Evolutionary conservation across 2,113 vertebrate genomes (phyloP).

Genomic region (Tautogolabrus adspersus): DNA sequence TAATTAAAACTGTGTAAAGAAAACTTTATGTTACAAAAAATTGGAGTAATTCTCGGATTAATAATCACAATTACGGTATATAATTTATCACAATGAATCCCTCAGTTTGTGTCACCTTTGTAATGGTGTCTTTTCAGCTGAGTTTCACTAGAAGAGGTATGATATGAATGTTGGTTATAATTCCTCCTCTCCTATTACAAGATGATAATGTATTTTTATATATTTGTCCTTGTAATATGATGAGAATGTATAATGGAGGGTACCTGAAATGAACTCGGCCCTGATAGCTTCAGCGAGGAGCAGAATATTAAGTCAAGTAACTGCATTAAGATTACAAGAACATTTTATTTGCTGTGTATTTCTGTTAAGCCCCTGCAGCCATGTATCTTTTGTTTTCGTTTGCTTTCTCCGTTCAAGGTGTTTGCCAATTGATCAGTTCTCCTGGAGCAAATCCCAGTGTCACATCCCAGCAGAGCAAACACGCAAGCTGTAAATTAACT

Average conservation of each 20-base stretch:
- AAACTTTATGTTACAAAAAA: not conserved
- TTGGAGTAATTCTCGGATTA: not conserved
- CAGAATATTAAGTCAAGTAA: constrained; percentile 51
- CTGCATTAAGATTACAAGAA: constrained; percentile 65
- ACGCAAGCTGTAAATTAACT: constrained; percentile 52
- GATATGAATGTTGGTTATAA: constrained; percentile 2
- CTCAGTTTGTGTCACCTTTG: not conserved
- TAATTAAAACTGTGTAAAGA: constrained; percentile 5
- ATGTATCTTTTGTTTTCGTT: constrained; percentile 53
- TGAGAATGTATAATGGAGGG: constrained; percentile 24
- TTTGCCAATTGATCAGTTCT: constrained; percentile 54
- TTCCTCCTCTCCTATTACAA: constrained; percentile 4
- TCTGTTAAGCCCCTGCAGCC: constrained; percentile 46
- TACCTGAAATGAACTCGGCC: constrained; percentile 50
- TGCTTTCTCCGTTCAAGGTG: constrained; percentile 24
- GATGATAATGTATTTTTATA: constrained; percentile 1
- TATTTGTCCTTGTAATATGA: constrained; percentile 32
- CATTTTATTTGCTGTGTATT: constrained; percentile 52
- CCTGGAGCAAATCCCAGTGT: constrained; percentile 55
- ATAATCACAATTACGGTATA: not conserved
- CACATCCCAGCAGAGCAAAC: constrained; percentile 54
- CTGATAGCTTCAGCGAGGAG: constrained; percentile 33
- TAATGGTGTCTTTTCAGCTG: too few relatives aligned
- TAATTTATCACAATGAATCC: not conserved
- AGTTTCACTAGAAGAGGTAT: not conserved